A percentile compares a stretch with the other conserved stretches of the same genome.
Evolutionary conservation across 2,888 invertebrate genomes (phyloP).

Genomic region (Agrilus cyanescens): DNA sequence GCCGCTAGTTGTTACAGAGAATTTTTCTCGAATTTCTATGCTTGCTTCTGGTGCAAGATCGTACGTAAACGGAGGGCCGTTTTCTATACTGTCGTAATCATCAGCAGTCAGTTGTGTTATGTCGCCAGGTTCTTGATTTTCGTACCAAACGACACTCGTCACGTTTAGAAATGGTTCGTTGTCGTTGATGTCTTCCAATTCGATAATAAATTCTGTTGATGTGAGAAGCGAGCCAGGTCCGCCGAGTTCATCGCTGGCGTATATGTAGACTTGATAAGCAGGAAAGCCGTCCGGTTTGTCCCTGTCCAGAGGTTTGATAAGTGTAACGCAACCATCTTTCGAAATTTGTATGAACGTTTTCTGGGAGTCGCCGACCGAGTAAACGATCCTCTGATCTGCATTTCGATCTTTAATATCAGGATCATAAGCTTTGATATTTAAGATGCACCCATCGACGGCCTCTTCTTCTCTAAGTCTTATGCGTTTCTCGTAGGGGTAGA

Average conservation of each 20-base stretch:
- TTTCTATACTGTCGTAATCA: constrained; percentile 69
- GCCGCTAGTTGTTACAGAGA: constrained; percentile 50
- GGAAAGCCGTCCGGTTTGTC: constrained; percentile 81
- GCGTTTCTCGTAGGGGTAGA: constrained; percentile 55
- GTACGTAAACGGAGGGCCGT: constrained; percentile 79
- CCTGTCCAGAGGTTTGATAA: constrained; percentile 65
- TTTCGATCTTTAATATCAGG: constrained; percentile 70
- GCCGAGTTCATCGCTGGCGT: constrained; percentile 68
- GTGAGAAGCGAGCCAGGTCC: constrained; percentile 50
- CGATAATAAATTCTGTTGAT: constrained; percentile 54
- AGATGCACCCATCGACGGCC: constrained; percentile 56
- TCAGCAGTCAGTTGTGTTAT: constrained; percentile 56
- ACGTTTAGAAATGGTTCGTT: constrained; percentile 82
- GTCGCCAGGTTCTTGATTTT: constrained; percentile 59
- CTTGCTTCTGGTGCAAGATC: constrained; percentile 52
- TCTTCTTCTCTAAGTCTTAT: constrained; percentile 67
- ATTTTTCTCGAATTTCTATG: constrained; percentile 57
- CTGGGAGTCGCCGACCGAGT: constrained; percentile 63
- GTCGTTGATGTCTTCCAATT: constrained; percentile 79
- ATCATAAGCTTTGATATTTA: constrained; percentile 66
- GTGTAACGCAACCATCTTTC: constrained; percentile 54
- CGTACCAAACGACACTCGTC: constrained; percentile 70
- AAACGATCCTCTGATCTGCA: constrained; percentile 67
- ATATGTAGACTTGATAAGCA: constrained; percentile 60
- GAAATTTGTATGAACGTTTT: constrained; percentile 60